Evolutionary conservation across 2,888 invertebrate genomes (phyloP).

Genomic region (Nomada ruficornis): DNA sequence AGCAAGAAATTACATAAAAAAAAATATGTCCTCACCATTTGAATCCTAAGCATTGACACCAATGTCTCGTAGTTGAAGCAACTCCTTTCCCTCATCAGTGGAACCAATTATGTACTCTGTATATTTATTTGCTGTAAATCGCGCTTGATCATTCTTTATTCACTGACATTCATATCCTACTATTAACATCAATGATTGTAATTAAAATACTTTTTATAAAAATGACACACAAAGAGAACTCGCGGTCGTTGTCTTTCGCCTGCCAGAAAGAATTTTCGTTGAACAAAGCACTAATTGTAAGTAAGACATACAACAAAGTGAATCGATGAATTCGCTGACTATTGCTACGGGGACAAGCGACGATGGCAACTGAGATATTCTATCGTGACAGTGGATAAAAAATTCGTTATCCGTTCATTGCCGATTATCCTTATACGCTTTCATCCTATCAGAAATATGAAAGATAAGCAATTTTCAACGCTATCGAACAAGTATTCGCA

Average conservation of each 20-base stretch:
- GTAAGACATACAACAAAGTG: not conserved
- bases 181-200: not conserved
- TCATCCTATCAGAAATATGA: slow-evolving; percentile 46
- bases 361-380: slow-evolving; percentile 47
- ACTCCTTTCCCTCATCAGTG: not conserved
- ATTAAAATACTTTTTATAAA: not conserved
- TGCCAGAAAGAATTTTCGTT: not conserved
- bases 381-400: slow-evolving; percentile 59
- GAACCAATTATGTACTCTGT: not conserved
- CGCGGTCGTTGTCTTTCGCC: not conserved
- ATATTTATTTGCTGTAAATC: slow-evolving; percentile 23
- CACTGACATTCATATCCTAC: not conserved
- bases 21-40: slow-evolving; percentile 35
- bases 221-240: no score
- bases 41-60: not conserved
- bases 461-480: slow-evolving; percentile 56
- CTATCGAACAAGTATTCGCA: slow-evolving; percentile 19
- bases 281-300: not conserved
- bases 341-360: slow-evolving; percentile 8
- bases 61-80: not conserved
- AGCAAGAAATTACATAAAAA: not conserved
- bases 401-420: slow-evolving; percentile 65
- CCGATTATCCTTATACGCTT: slow-evolving; percentile 33
- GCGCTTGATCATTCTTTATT: slow-evolving; percentile 19
- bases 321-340: slow-evolving; percentile 23